Conservation (phyloP, 53 echinoderm and acorn worm genomes). For the Stichopus horrens region DNA sequence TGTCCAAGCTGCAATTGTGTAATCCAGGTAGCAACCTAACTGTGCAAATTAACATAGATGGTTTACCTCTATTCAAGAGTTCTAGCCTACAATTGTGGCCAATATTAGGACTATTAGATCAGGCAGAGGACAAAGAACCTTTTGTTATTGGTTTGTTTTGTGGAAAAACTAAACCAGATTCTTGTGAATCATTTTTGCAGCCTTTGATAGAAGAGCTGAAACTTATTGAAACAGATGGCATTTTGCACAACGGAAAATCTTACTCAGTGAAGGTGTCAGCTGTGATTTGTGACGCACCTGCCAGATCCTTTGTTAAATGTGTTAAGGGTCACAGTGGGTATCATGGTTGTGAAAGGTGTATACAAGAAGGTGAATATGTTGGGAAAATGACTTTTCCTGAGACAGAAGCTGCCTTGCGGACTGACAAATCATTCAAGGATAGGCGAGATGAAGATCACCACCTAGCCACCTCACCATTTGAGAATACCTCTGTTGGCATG, state of each 20-base stretch:
- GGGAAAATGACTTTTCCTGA: constrained; percentile 68
- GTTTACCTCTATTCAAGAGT: constrained; percentile 52
- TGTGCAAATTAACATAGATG: constrained; percentile 53
- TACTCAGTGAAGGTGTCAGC: constrained; percentile 46
- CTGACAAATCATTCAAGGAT: constrained; percentile 58
- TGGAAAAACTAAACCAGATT: constrained; percentile 35
- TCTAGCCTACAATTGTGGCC: constrained; percentile 55
- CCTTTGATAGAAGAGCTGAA: constrained; percentile 37
- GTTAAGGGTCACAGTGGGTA: constrained; percentile 62
- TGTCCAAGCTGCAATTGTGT: background rate
- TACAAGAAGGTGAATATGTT: constrained; percentile 58
- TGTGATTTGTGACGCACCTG: constrained; percentile 69
- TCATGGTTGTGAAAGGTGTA: constrained; percentile 70
- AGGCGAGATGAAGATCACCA: constrained; percentile 61
- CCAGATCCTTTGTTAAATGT: constrained; percentile 62
- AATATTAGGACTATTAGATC: constrained; percentile 48
- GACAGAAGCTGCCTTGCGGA: constrained; percentile 52
- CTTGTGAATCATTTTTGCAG: constrained; percentile 23
- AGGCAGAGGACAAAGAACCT: constrained; percentile 20
- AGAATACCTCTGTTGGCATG: constrained; percentile 63
- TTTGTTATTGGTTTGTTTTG: constrained; percentile 54
- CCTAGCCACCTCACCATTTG: constrained; percentile 44
- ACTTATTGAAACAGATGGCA: constrained; percentile 41
- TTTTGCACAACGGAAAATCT: constrained; percentile 53
- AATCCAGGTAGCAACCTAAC: background rate